Base-by-base conservation (phyloP, 2,888 invertebrate genomes). In the Morinoia aosen region DNA sequence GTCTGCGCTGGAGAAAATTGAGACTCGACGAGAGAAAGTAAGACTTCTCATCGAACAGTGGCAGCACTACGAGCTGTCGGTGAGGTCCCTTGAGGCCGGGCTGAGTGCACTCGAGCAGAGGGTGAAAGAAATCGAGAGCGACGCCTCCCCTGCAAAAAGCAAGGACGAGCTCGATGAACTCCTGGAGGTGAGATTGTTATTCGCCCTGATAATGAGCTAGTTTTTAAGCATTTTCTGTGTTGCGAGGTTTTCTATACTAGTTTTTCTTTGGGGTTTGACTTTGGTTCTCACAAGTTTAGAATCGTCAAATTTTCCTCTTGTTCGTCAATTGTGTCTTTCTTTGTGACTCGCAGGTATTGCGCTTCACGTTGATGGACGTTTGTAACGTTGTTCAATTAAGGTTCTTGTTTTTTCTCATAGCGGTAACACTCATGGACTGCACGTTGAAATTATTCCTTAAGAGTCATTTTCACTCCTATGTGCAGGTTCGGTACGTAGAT, bases 1-100 rank as follows among this genome's bases (percentile, higher is more conserved):
- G 90, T 97, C 98, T 61, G 97, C 98, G 48, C 97, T 98, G 95
- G 98, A 98, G 97, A 98, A 98, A 97, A 97, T 98, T 97, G 98
- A 98, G 97, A 98, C 98, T 97, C 98, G 98, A 96, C 98, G 98
- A 95, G 98, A 98, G 95, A 98, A 98, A 19, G 98, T 98, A 94
- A 98, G 98, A 56, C 98, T 98, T 95, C 97, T 98, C 96, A 98
- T 98, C 91, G 97, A 98, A 96, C 98, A 98, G 97, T 99, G 99
- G 99, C 98, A 97, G 39, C 96, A 96, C 93, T 97, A 96, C 94
- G 96, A 96, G 88, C 64, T 96, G 58, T 96, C 96, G 5, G 95
- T 96, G 19, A 94, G 96, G 57, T 96, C 96, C 48, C 94, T 96
- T 48, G 96, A 96, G 33, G 96, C 96, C 61, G 96, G 96, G 40